Evolutionary conservation across 2,113 vertebrate genomes (phyloP), one percentile per base, ranked within the genome.

Genomic region (Zosterops japonicus): DNA sequence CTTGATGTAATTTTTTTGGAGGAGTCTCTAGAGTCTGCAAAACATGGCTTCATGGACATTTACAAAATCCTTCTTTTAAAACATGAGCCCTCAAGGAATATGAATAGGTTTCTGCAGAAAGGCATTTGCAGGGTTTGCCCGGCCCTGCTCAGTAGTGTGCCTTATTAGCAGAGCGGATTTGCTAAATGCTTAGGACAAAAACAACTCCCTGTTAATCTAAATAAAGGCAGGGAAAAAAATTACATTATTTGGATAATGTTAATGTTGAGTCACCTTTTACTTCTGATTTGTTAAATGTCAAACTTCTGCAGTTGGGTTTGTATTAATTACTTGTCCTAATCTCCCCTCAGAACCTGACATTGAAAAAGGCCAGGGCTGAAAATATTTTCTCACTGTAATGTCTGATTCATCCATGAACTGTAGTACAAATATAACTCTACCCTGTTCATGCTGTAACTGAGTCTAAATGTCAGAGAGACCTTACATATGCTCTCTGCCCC

Each of bases 221-320:
- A 85, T 61, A 85, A 84, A 80, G 12, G 35, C 52, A 35, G 39
- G 3, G 29, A 57, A 57, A 72, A 74, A 56, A 75, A n/a, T 11
- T 9, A 20, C 31, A 14, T 19, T 56, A 44, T 49, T 72, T 94
- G 55, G 47, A 63, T 65, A 67, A 80, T 11, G 44, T 79, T 83
- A 65, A 53, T 57, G 46, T 85, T 91, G 86, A 92, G 87, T 95
- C 90, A 93, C 39, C 31, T 77, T 56, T 89, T 92, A 36, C 47
- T 95, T 89, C 49, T 59, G 27, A 74, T 87, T 93, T 88, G 71
- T 41, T 93, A 93, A 95, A 95, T 86, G 93, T 86, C 92, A 88
- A n/a, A 35, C 29, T 96, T 61, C 71, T 71, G 64, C 42, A 15
- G 50, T 20, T 41, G 17, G 29, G 22, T 52, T 93, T 88, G 39